These are phyloP conservation scores for Zootoca vivipara DNA, from an alignment of 2,113 vertebrate species.

Conservation along the genomic window DNA sequence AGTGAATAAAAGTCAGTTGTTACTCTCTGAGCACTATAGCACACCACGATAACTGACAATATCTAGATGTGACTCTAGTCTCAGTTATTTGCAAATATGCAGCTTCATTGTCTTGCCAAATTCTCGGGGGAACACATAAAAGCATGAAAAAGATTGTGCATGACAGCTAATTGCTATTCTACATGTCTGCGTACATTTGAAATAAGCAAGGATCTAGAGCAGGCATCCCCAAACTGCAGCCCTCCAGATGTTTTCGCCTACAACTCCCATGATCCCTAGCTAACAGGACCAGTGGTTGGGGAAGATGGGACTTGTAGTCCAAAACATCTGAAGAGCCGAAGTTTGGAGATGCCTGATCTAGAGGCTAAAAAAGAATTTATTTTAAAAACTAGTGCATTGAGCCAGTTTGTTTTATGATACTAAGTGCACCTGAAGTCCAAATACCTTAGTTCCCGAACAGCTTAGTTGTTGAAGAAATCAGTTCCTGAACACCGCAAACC, in stretches of 20 bases:
- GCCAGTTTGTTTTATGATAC: not conserved
- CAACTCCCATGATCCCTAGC: too few relatives aligned
- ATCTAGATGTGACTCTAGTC: conserved; percentile 73
- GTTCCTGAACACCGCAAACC: too few relatives aligned
- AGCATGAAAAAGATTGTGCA: not conserved
- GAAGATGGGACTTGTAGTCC: too few relatives aligned
- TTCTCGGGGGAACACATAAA: not conserved
- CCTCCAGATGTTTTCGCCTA: too few relatives aligned
- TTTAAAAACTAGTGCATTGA: not conserved
- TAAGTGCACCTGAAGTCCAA: not conserved
- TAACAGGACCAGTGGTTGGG: too few relatives aligned
- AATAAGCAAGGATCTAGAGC: not conserved
- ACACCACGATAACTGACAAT: conserved; percentile 61
- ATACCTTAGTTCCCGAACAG: too few relatives aligned
- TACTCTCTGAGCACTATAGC: conserved; percentile 73
- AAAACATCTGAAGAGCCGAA: too few relatives aligned
- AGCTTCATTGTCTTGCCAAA: not conserved
- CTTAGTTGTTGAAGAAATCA: too few relatives aligned
- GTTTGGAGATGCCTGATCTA: too few relatives aligned
- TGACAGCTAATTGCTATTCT: too few relatives aligned
- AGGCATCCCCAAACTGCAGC: too few relatives aligned
- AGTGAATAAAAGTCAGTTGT: conserved; percentile 69
- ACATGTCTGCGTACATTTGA: not conserved
- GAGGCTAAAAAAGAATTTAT: not conserved
- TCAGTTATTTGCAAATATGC: conserved; percentile 30